Percentiles rank a stretch among this genome's conserved stretches.
These are phyloP conservation scores for Anguilla anguilla DNA, from an alignment of 2,797 vertebrate species.

Conservation along the genomic window DNA sequence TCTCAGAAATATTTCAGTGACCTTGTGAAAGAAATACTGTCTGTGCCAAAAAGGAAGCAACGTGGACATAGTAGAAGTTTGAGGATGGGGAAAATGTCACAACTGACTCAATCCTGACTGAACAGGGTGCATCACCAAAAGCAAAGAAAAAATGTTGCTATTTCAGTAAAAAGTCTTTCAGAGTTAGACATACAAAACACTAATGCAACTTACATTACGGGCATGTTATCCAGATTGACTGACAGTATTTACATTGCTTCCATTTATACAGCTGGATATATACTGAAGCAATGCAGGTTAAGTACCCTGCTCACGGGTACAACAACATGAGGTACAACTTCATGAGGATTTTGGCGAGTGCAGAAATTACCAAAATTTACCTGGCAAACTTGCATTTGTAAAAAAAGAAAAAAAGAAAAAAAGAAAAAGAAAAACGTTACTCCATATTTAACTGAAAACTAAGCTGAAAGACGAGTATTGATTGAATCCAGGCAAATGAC, in stretches of 20 bases:
- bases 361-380: background rate
- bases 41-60: background rate
- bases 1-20: background rate
- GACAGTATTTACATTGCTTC: too few relatives aligned
- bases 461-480: background rate
- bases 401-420: background rate
- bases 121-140: background rate
- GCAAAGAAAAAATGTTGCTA: background rate
- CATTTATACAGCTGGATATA: too few relatives aligned
- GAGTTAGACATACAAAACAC: background rate
- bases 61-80: background rate
- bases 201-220: too few relatives aligned
- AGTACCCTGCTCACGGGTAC: too few relatives aligned
- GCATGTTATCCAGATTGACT: too few relatives aligned
- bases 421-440: too few relatives aligned
- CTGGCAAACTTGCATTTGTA: background rate
- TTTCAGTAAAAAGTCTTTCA: background rate
- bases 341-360: background rate
- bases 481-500: background rate
- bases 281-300: too few relatives aligned
- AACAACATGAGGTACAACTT: background rate
- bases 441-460: background rate
- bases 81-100: background rate
- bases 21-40: background rate
- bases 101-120: background rate